Evolutionary conservation across 1,140 invertebrate genomes (phyloP).

Genomic region (Papilio helenus): DNA sequence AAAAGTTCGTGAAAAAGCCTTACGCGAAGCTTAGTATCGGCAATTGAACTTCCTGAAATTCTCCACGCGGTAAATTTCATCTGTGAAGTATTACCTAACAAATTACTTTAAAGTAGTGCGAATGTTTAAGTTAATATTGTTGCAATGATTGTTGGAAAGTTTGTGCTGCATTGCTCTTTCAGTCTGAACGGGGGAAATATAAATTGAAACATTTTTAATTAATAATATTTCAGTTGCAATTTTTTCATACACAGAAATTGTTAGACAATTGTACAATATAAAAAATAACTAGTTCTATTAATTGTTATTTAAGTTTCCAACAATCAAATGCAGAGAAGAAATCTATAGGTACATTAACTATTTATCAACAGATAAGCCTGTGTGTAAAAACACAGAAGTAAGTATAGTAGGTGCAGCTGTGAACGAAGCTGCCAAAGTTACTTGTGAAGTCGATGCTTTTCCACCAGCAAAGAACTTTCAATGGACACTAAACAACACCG

Average conservation of each 20-base stretch:
- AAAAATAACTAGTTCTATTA: background rate
- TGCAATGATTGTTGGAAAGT: background rate
- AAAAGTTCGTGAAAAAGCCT: conserved; percentile 55
- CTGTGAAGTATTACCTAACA: background rate
- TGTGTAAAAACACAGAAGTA: conserved; percentile 90
- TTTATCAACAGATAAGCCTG: conserved; percentile 89
- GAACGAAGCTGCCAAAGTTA: conserved; percentile 90
- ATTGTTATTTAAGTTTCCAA: background rate
- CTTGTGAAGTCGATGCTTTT: conserved; percentile 94
- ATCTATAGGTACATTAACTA: too few relatives aligned
- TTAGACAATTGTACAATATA: background rate
- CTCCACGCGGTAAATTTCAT: conserved; percentile 39
- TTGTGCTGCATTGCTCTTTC: conserved; percentile 1
- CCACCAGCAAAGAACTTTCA: conserved; percentile 93
- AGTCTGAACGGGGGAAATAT: background rate
- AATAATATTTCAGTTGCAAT: background rate
- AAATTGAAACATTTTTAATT: background rate
- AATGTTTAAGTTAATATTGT: conserved; percentile 8
- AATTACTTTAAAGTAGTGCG: background rate
- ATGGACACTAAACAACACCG: conserved; percentile 96
- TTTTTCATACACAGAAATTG: background rate
- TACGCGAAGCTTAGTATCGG: conserved; percentile 49
- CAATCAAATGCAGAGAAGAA: background rate
- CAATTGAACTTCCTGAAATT: conserved; percentile 56
- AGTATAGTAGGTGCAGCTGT: conserved; percentile 92